Conservation (phyloP, 1,140 invertebrate genomes). For the Drosophila baimaii region DNA sequence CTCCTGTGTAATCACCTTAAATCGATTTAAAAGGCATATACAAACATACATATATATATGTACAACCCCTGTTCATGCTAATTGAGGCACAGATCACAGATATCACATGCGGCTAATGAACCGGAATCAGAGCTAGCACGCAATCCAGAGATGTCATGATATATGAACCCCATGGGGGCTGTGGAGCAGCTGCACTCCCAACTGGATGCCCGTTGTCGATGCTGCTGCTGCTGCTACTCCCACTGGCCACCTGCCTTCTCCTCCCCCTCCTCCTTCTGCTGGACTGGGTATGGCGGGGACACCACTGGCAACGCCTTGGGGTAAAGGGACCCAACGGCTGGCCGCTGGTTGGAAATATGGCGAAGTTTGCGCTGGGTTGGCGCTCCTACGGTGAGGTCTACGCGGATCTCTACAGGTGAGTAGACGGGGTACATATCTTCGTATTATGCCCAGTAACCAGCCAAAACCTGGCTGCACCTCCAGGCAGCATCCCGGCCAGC, state of each 20-base stretch:
- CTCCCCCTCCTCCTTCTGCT: background rate
- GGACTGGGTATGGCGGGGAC: background rate
- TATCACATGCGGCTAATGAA: constrained; percentile 36
- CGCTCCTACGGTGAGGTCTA: constrained; percentile 65
- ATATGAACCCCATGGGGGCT: background rate
- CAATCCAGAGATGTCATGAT: background rate
- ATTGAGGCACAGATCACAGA: background rate
- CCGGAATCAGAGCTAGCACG: constrained; percentile 12
- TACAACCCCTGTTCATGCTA: background rate
- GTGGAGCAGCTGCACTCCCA: background rate
- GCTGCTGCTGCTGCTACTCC: constrained; percentile 8
- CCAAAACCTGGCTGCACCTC: too few relatives aligned
- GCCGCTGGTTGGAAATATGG: constrained; percentile 65
- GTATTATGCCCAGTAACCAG: background rate
- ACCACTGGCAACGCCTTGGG: constrained; percentile 47
- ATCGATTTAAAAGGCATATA: background rate
- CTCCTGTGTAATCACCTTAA: background rate
- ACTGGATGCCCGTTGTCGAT: background rate
- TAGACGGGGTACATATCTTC: too few relatives aligned
- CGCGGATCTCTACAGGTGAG: constrained; percentile 58
- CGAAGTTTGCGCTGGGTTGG: constrained; percentile 27
- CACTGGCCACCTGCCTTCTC: background rate
- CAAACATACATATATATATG: too few relatives aligned
- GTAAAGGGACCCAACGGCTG: constrained; percentile 44
- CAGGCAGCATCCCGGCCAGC: constrained; percentile 38